These are phyloP conservation scores for Luidia sarsii DNA, from an alignment of 53 echinoderm and acorn worm species.

Conservation along the genomic window DNA sequence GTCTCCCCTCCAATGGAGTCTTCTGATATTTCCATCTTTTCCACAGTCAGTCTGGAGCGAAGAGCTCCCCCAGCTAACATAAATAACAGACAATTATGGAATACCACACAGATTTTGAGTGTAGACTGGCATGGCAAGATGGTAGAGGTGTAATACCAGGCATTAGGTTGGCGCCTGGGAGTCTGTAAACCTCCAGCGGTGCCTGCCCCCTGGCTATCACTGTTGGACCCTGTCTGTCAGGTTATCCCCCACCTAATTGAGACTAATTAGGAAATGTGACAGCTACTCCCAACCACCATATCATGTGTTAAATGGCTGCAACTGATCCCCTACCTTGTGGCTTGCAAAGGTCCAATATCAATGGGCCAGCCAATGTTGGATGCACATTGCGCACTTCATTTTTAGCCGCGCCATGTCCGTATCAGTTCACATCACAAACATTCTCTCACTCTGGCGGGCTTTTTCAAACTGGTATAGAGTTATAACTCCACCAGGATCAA, in stretches of 20 bases:
- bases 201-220: conserved; percentile 57
- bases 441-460: no score
- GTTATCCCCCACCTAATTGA: conserved; percentile 60
- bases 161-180: conserved; percentile 35
- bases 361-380: background rate
- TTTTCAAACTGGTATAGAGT: no score
- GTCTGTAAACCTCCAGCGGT: conserved; percentile 48
- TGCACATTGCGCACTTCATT: no score
- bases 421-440: no score
- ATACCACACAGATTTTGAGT: conserved; percentile 39
- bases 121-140: conserved; percentile 4
- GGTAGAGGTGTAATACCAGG: conserved; percentile 51
- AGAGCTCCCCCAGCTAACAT: conserved; percentile 52
- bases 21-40: conserved; percentile 8
- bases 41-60: background rate
- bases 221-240: conserved; percentile 45
- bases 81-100: conserved; percentile 51
- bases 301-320: conserved; percentile 38
- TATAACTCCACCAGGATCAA: no score
- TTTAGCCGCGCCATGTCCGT: no score
- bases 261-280: conserved; percentile 66
- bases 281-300: conserved; percentile 50
- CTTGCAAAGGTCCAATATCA: background rate
- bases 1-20: background rate
- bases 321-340: conserved; percentile 40